Percentiles rank a stretch among this genome's conserved stretches.
Conservation (phyloP, 2,888 invertebrate species). For the Sphaerophoria taeniata region DNA sequence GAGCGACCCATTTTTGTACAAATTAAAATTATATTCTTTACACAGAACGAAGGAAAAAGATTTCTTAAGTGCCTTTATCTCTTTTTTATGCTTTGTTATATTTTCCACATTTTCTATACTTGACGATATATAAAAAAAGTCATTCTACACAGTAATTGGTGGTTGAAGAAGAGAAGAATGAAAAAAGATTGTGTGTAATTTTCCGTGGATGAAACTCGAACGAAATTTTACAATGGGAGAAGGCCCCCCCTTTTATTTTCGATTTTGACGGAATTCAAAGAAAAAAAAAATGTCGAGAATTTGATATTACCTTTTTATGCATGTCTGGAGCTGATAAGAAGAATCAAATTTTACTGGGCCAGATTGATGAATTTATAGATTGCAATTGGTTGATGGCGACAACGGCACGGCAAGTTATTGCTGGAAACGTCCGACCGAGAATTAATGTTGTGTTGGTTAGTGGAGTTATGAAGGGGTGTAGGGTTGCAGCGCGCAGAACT, state of each 20-base stretch:
- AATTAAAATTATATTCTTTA: neutral
- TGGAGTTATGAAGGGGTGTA: conserved; percentile 34
- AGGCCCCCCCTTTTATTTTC: neutral
- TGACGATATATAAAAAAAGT: conserved; percentile 31
- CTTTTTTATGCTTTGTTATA: conserved; percentile 55
- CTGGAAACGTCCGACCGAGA: conserved; percentile 35
- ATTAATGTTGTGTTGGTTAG: conserved; percentile 5
- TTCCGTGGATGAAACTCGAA: conserved; percentile 44
- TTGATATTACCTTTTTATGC: conserved; percentile 60
- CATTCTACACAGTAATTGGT: conserved; percentile 19
- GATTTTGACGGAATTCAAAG: neutral
- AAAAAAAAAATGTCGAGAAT: neutral
- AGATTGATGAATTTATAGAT: conserved; percentile 24
- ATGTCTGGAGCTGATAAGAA: conserved; percentile 15
- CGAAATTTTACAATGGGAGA: conserved; percentile 7
- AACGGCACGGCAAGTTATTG: conserved; percentile 65
- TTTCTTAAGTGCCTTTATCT: conserved; percentile 2
- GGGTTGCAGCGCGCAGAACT: conserved; percentile 64
- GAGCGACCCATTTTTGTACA: conserved; percentile 65
- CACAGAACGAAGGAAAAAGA: neutral
- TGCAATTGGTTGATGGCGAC: conserved; percentile 48
- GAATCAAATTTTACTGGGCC: neutral
- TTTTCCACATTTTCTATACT: conserved; percentile 54
- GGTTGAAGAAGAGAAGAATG: conserved; percentile 17
- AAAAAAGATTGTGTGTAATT: conserved; percentile 45